Conservation (phyloP, 1,140 invertebrate genomes). For the Campodea augens region DNA sequence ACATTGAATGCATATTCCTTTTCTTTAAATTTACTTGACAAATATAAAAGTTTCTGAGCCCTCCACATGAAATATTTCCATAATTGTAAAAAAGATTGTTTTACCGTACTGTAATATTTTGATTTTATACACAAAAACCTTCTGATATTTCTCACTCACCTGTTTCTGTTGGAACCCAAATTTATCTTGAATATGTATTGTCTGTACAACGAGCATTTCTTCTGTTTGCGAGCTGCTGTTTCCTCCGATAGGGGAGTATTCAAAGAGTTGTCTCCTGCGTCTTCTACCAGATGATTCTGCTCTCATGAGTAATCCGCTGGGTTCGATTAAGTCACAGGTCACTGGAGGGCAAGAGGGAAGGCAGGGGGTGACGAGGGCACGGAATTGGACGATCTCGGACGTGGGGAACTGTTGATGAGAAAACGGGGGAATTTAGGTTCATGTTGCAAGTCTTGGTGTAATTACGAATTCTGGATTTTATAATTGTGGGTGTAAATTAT, state of each 20-base stretch:
- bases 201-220: slow-evolving; percentile 68
- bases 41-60: too few species aligned
- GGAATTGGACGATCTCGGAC: slow-evolving; percentile 83
- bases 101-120: too few species aligned
- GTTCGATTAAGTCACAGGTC: slow-evolving; percentile 58
- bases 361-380: slow-evolving; percentile 78
- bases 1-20: too few species aligned
- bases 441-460: too few species aligned
- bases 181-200: slow-evolving; percentile 80
- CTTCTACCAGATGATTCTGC: slow-evolving; percentile 61
- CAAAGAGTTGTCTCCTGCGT: slow-evolving; percentile 37
- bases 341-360: slow-evolving; percentile 80
- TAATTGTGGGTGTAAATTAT: too few species aligned
- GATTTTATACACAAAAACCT: too few species aligned
- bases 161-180: slow-evolving; percentile 52
- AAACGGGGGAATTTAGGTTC: background rate
- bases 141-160: too few species aligned
- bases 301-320: slow-evolving; percentile 55
- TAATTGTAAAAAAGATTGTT: too few species aligned
- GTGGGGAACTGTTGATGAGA: slow-evolving; percentile 45
- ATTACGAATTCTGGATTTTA: too few species aligned
- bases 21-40: too few species aligned
- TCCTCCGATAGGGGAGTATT: slow-evolving; percentile 19
- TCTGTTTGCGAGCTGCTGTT: slow-evolving; percentile 24
- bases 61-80: too few species aligned